Percentiles rank a stretch among this genome's conserved stretches.
These are phyloP conservation scores for Hypomecis punctinalis DNA, from an alignment of 2,888 invertebrate genomes.

Conservation along the genomic window DNA sequence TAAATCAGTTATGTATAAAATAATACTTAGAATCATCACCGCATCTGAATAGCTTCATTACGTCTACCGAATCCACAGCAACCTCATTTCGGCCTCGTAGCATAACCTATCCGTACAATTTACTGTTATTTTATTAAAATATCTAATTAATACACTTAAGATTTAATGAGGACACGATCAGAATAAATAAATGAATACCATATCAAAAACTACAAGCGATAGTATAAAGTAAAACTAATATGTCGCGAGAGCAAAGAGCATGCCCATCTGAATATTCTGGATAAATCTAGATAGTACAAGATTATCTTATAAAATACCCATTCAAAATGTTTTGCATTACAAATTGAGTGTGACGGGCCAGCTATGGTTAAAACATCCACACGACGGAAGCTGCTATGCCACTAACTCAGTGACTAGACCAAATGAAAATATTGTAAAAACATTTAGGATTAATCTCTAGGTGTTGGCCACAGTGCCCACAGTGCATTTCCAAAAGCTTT, in stretches of 20 bases:
- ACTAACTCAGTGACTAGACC: neutral
- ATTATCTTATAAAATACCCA: slow-evolving; percentile 6
- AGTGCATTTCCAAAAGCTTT: too few relatives aligned
- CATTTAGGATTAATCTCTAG: too few relatives aligned
- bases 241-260: neutral
- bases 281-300: neutral
- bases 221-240: slow-evolving; percentile 16
- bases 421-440: neutral
- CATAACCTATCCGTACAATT: slow-evolving; percentile 48
- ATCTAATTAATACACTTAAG: slow-evolving; percentile 40
- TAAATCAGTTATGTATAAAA: slow-evolving; percentile 36
- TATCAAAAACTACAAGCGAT: slow-evolving; percentile 12
- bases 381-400: neutral
- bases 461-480: too few relatives aligned
- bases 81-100: slow-evolving; percentile 49
- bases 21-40: slow-evolving; percentile 50
- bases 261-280: neutral
- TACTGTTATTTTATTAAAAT: slow-evolving; percentile 39
- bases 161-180: slow-evolving; percentile 25
- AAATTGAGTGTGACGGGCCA: slow-evolving; percentile 7
- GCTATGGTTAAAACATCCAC: slow-evolving; percentile 9
- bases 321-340: slow-evolving; percentile 27
- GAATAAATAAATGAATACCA: slow-evolving; percentile 8
- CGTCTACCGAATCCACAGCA: slow-evolving; percentile 49
- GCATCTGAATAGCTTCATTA: slow-evolving; percentile 62